Evolutionary conservation across 2,113 vertebrate genomes (phyloP).

Genomic region (Willisornis vidua): DNA sequence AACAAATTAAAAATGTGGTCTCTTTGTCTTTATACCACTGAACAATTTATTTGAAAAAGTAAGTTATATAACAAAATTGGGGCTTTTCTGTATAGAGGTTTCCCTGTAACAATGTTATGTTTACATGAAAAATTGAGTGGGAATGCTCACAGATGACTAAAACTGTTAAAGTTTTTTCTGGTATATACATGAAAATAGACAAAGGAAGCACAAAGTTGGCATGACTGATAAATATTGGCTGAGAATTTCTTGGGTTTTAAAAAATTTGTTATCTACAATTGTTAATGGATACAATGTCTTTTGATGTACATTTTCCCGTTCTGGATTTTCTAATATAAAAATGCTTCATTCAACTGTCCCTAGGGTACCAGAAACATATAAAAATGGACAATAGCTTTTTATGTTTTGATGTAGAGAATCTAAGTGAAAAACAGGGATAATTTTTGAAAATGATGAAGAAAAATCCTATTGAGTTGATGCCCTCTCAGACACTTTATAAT

Average conservation of each 20-base stretch:
- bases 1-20: neutral
- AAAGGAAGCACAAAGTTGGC: neutral
- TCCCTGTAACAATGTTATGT: accelerated
- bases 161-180: neutral
- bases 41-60: neutral
- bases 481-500: neutral
- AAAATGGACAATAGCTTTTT: neutral
- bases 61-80: neutral
- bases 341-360: neutral
- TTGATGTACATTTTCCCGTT: neutral
- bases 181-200: neutral
- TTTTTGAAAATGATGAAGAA: neutral
- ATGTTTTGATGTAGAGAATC: neutral
- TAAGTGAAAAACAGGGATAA: neutral
- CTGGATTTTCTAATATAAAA: neutral
- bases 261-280: neutral
- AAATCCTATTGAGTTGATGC: neutral
- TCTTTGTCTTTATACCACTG: neutral
- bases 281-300: neutral
- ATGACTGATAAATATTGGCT: neutral
- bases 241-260: neutral
- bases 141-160: neutral
- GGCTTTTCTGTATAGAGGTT: neutral
- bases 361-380: neutral
- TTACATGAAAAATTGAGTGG: neutral